Percentiles rank a stretch among this genome's conserved stretches.
phyloP scores from a whole-genome alignment of 2,888 invertebrate genomes.

The Pegoplata infirma region DNA sequence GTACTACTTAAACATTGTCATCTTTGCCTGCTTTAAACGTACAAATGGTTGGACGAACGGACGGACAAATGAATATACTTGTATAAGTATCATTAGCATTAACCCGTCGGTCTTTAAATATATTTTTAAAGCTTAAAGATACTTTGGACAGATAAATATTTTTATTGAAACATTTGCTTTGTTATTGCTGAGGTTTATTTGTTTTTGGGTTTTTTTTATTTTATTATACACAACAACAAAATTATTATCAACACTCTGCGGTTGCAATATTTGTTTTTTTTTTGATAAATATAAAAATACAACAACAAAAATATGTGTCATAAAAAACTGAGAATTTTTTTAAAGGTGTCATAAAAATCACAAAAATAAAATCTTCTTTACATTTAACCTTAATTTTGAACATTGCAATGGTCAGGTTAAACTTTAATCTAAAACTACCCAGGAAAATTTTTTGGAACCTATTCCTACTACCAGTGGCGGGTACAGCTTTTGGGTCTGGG shows the following conservation, averaged over 20 bases:
- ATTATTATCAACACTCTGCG: slow-evolving; percentile 41
- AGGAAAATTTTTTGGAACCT: no score
- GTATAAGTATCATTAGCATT: slow-evolving; percentile 23
- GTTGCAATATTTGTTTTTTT: slow-evolving; percentile 55
- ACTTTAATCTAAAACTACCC: no score
- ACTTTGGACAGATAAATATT: not conserved
- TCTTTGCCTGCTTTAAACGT: not conserved
- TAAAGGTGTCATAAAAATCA: slow-evolving; percentile 55
- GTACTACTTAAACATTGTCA: slow-evolving; percentile 19
- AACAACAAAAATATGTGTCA: slow-evolving; percentile 41
- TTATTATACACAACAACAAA: slow-evolving; percentile 15
- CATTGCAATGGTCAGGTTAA: slow-evolving; percentile 45
- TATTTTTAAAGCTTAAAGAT: slow-evolving; percentile 20
- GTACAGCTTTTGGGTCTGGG: no score
- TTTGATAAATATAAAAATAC: slow-evolving; percentile 37
- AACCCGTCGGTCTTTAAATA: slow-evolving; percentile 40
- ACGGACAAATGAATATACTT: not conserved
- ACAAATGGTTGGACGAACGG: not conserved
- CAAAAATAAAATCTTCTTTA: slow-evolving; percentile 38
- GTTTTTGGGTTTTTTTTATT: slow-evolving; percentile 27
- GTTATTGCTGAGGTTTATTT: slow-evolving; percentile 26
- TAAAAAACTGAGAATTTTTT: slow-evolving; percentile 42
- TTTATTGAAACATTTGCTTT: slow-evolving; percentile 41
- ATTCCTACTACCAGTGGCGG: no score
- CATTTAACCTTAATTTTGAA: slow-evolving; percentile 39